Base-by-base conservation (phyloP, 2,888 invertebrate genomes). In the Nomada fucata region DNA sequence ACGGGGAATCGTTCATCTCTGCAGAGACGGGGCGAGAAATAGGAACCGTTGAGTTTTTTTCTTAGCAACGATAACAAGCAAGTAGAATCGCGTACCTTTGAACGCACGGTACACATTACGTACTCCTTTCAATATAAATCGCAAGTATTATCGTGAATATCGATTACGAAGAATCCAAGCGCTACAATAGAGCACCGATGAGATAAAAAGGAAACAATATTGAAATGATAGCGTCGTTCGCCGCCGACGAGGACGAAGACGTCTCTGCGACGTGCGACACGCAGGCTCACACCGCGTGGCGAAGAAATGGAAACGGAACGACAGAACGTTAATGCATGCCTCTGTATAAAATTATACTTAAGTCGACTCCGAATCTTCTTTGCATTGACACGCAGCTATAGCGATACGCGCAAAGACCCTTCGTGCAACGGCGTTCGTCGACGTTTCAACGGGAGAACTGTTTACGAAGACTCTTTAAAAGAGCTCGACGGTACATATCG, bases 131-230 rank as follows among this genome's bases (percentile, higher is more conserved):
- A 87, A 90, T 91, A 90, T 90, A 87, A 91, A 89, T 90, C 90
- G 88, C 90, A 91, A 91, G 90, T 91, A 91, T 91, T 90, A 91
- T 89, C 92, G 92, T 92, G 92, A 92, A 89, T 92, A 87, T 81
- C 83, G 77, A 61, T 87, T 77, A 77, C 29, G 63, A 79, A 71
- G 26, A 52, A 53, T 55, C 75, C 53, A 52, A 69, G 63, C 70
- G 83, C 71, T 57, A 20, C 10, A 36, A 44, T 9, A 65, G 53
- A 70, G 61, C 70, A 50, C 64, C 52, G n/a, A 36, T 72, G 50
- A 78, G 64, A 64, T 61, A 73, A 82, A 79, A 71, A 82, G 70
- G 71, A 2, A 29, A 11, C 3, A 20, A 13, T 4, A 20, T 10
- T 5, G 9, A 29, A 13, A 4, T 1, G 20, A 59, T 26, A 52